Evolutionary conservation across 1,140 invertebrate species (phyloP), one percentile per base, ranked within the genome.

Genomic region (Drosophila pseudoobscura): DNA sequence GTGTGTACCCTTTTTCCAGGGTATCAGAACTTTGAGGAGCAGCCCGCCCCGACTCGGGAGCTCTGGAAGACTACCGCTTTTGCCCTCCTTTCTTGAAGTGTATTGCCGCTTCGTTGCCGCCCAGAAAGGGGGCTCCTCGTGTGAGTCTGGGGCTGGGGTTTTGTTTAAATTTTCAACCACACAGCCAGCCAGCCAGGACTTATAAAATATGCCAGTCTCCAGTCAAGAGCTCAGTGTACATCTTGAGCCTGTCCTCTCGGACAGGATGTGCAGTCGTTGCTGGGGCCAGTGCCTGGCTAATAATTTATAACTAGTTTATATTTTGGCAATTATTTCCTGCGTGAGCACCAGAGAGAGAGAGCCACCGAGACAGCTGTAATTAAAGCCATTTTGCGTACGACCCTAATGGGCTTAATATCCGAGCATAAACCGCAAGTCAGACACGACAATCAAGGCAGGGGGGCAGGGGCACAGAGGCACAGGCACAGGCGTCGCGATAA

Each of bases 221-320:
- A 87, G 58, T 50, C 63, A 54, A 78, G 63, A 75, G 61, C 70
- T 59, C 31, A 43, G 24, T 59, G 24, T 15, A 87, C 73, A 80
- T 74, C 62, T 66, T 61, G 56, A 63, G 72, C 80, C 69, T 60
- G 59, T 44, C 51, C 64, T 55, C 44, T 22, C 31, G 63, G 51
- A 68, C 71, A 72, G 66, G 47, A 72, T 72, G 29, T 53, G 69
- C 9, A 64, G 56, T 49, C 62, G 74, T 62, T 51, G 75, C 64
- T 83, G 11, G 35, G 35, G 75, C 66, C 70, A 72, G 71, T 52
- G 50, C 72, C 62, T 22, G 63, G 59, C 83, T 82, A 85, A 82
- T 85, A 87, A 85, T 85, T 85, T 85, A 85, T 87, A 82, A 85
- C 82, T 80, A 85, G 80, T 87, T 87, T 85, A 87, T 85, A 80